phyloP scores from a whole-genome alignment of 2,888 invertebrate genomes.

The Agrochola circellaris region DNA sequence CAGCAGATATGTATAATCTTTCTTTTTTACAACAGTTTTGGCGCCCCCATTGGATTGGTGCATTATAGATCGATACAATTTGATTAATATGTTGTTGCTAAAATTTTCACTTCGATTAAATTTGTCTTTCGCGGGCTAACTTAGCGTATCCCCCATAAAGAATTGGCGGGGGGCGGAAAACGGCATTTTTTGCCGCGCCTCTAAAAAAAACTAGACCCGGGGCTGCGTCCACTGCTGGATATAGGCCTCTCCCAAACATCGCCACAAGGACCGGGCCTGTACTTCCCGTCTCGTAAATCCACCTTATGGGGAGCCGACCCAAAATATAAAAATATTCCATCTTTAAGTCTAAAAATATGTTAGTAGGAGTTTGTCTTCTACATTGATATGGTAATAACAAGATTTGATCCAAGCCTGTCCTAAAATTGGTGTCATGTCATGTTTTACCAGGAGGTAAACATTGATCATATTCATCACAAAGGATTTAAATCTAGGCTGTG shows the following conservation, averaged over 20 bases:
- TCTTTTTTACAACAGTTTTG: too few species aligned
- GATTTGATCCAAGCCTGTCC: not conserved
- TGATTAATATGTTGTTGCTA: too few species aligned
- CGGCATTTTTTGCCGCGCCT: too few species aligned
- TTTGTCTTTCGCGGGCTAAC: too few species aligned
- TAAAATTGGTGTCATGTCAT: not conserved
- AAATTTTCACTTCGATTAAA: too few species aligned
- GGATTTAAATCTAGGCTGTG: too few species aligned
- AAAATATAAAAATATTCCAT: not conserved
- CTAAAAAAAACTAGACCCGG: too few species aligned
- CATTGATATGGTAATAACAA: not conserved
- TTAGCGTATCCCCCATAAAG: too few species aligned
- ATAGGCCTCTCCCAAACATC: not conserved
- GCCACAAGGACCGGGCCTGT: not conserved
- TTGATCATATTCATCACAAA: not conserved
- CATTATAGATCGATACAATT: too few species aligned
- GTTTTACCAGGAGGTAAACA: not conserved
- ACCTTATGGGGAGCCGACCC: not conserved
- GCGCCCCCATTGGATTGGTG: too few species aligned
- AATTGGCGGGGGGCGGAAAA: too few species aligned
- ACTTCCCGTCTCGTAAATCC: not conserved
- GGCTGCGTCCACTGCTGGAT: not conserved
- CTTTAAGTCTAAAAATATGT: not conserved
- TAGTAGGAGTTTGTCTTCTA: not conserved
- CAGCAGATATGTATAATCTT: too few species aligned